Percentiles rank a stretch among this genome's conserved stretches.
Evolutionary conservation across 2,113 vertebrate genomes (phyloP).

Genomic region (Nerophis ophidion): DNA sequence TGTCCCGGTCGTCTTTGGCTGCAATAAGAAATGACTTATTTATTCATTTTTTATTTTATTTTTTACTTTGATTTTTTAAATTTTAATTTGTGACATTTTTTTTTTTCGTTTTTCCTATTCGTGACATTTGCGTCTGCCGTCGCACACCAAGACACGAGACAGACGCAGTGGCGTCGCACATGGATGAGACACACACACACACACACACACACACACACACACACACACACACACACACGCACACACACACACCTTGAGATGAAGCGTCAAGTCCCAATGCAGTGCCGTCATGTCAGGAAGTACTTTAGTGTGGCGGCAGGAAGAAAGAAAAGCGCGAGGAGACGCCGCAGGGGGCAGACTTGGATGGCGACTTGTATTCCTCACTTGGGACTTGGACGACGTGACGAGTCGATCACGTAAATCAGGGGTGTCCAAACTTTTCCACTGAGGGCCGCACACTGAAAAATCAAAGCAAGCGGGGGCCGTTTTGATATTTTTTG

Average conservation of each 20-base stretch:
- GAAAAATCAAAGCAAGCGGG: no score
- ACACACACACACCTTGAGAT: neutral
- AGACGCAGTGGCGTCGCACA: neutral
- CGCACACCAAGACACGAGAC: slow-evolving; percentile 14
- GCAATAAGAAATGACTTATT: neutral
- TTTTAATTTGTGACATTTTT: no score
- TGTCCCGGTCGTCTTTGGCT: neutral
- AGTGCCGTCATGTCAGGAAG: slow-evolving; percentile 30
- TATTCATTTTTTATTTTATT: slow-evolving; percentile 2
- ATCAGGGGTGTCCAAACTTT: no score
- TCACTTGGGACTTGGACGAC: no score
- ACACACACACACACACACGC: neutral
- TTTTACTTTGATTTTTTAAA: no score
- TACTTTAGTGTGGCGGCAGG: slow-evolving; percentile 33
- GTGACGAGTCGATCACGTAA: no score
- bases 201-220: slow-evolving; percentile 1
- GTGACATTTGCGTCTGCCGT: slow-evolving; percentile 34
- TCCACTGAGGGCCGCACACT: no score
- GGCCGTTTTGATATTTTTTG: no score
- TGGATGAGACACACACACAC: slow-evolving; percentile 8
- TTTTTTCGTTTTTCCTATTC: neutral
- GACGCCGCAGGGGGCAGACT: slow-evolving; percentile 39
- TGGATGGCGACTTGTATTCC: slow-evolving; percentile 28
- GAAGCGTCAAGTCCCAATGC: slow-evolving; percentile 22
- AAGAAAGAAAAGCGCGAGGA: slow-evolving; percentile 26